Conservation (phyloP, 2,888 invertebrate species). For the Agrotis clavis region DNA sequence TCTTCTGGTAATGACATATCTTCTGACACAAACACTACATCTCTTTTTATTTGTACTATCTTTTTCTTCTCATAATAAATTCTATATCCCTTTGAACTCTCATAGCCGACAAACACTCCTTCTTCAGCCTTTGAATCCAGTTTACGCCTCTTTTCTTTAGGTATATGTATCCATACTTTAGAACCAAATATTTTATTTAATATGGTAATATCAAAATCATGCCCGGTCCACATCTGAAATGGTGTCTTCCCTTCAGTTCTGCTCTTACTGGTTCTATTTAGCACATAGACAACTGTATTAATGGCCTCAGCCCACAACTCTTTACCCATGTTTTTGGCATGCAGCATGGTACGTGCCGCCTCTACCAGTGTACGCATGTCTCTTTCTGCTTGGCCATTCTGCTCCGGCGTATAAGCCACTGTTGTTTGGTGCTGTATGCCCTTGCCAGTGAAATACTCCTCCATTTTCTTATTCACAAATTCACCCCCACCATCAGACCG, state of each 20-base stretch:
- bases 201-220: slow-evolving; percentile 1
- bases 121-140: slow-evolving; percentile 1
- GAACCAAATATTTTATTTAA: slow-evolving; percentile 16
- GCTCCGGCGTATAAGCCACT: slow-evolving; percentile 11
- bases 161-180: slow-evolving; percentile 6
- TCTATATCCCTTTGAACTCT: not conserved
- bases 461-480: slow-evolving; percentile 11
- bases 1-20: slow-evolving; percentile 2
- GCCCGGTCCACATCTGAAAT: slow-evolving; percentile 8
- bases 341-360: slow-evolving; percentile 5
- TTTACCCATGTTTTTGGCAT: slow-evolving; percentile 6
- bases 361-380: slow-evolving; percentile 11
- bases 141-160: slow-evolving; percentile 1
- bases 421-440: slow-evolving; percentile 15
- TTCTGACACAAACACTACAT: slow-evolving; percentile 3
- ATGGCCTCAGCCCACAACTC: slow-evolving; percentile 13
- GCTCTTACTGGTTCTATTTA: slow-evolving; percentile 10
- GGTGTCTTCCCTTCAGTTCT: slow-evolving; percentile 10
- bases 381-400: slow-evolving; percentile 9
- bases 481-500: slow-evolving; percentile 11
- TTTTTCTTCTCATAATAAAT: slow-evolving; percentile 5
- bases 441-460: slow-evolving; percentile 5
- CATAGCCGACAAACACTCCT: slow-evolving; percentile 1
- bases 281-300: slow-evolving; percentile 15
- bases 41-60: not conserved